Conservation (phyloP, 2,888 invertebrate species). For the Acheta domesticus region DNA sequence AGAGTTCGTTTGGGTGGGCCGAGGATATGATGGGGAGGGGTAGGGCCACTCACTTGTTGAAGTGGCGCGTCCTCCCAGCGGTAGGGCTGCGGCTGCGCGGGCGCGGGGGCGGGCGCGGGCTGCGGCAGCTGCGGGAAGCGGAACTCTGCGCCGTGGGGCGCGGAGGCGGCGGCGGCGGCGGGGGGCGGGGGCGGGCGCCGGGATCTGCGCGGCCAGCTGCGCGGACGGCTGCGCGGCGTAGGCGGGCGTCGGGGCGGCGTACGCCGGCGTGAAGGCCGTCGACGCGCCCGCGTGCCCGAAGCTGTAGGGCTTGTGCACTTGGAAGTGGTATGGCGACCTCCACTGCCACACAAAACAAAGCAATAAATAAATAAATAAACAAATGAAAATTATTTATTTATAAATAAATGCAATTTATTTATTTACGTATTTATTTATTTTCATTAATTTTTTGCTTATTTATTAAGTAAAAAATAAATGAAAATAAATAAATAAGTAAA, state of each 20-base stretch:
- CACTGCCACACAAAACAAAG: not conserved
- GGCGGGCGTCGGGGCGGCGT: not conserved
- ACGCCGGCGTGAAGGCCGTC: not conserved
- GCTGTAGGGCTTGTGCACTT: not conserved
- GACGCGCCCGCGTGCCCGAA: not conserved
- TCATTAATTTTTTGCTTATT: no score
- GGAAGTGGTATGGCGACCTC: not conserved
- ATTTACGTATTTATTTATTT: no score
- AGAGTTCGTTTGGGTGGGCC: no score
- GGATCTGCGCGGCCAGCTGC: not conserved
- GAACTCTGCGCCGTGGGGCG: not conserved
- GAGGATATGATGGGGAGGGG: no score
- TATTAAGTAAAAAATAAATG: no score
- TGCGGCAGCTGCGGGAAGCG: not conserved
- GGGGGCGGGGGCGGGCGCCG: no score
- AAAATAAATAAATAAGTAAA: no score
- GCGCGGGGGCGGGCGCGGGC: not conserved
- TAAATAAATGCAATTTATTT: no score
- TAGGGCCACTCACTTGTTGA: slow-evolving; percentile 11
- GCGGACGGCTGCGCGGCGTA: not conserved
- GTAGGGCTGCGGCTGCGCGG: not conserved
- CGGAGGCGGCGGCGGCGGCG: not conserved
- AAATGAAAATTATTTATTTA: no score
- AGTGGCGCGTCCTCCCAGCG: not conserved
- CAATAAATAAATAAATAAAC: no score